Conservation (phyloP, 2,113 vertebrate species). For the Oryzias melastigma region DNA sequence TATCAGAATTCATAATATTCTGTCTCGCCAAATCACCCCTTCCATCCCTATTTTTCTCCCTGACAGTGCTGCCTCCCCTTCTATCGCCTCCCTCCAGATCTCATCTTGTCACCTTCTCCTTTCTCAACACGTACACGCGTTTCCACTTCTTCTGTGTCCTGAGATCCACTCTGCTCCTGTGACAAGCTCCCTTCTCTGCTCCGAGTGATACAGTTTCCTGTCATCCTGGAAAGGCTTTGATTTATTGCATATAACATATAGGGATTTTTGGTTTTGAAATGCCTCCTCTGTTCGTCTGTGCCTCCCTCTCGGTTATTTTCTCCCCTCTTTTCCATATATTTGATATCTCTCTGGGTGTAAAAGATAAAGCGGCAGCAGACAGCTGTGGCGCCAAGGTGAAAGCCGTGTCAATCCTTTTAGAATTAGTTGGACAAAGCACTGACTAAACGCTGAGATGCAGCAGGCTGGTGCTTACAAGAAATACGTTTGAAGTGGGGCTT, state of each 20-base stretch:
- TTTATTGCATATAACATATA: constrained; percentile 64
- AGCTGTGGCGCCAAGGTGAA: constrained; percentile 35
- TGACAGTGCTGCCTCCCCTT: constrained; percentile 3
- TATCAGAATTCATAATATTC: constrained; percentile 62
- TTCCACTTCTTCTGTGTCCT: constrained; percentile 27
- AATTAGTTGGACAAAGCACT: constrained; percentile 46
- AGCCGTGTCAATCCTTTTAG: constrained; percentile 33
- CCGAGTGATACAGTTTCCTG: constrained; percentile 40
- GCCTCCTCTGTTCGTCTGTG: constrained; percentile 17
- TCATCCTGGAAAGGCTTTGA: constrained; percentile 56
- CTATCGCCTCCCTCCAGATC: constrained; percentile 20
- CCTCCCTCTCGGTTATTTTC: constrained; percentile 22
- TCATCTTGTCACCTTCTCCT: constrained; percentile 39
- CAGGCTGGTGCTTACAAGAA: constrained; percentile 23
- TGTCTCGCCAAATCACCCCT: constrained; percentile 16
- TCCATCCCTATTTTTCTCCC: not conserved
- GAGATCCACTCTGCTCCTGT: constrained; percentile 26
- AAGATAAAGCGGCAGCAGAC: constrained; percentile 19
- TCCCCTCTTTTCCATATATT: constrained; percentile 8
- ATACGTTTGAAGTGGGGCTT: constrained; percentile 38
- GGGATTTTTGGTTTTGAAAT: constrained; percentile 51
- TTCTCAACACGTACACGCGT: constrained; percentile 26
- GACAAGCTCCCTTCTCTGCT: constrained; percentile 34
- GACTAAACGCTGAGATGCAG: constrained; percentile 40
- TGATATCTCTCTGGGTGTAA: constrained; percentile 5